phyloP scores from a whole-genome alignment of 2,888 invertebrate species.

The Graphium colonna region DNA sequence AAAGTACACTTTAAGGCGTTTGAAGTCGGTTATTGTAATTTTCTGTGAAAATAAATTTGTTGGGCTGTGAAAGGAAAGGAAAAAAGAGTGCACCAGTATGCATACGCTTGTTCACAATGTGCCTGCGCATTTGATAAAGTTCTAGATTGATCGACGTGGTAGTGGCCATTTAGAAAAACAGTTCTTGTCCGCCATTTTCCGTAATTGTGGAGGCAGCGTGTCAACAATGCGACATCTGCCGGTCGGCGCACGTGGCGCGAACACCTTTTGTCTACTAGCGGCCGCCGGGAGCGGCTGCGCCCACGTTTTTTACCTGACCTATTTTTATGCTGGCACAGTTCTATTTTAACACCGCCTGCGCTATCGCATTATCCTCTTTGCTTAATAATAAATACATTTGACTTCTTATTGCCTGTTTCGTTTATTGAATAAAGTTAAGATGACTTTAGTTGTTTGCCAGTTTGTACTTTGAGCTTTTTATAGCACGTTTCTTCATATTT shows the following conservation, averaged over 20 bases:
- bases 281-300: slow-evolving; percentile 36
- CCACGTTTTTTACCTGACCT: slow-evolving; percentile 62
- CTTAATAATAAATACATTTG: slow-evolving; percentile 5
- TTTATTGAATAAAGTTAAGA: slow-evolving; percentile 2
- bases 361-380: slow-evolving; percentile 18
- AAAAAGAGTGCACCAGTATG: too few relatives aligned
- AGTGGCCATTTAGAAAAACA: too few relatives aligned
- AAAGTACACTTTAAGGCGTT: too few relatives aligned
- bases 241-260: slow-evolving; percentile 56
- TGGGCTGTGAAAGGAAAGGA: too few relatives aligned
- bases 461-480: neutral
- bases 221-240: slow-evolving; percentile 52
- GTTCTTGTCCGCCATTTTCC: too few relatives aligned
- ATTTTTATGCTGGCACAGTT: slow-evolving; percentile 64
- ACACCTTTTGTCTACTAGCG: slow-evolving; percentile 70
- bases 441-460: neutral
- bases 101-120: too few relatives aligned
- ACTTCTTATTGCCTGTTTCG: slow-evolving; percentile 9
- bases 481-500: too few relatives aligned
- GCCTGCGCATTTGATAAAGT: too few relatives aligned
- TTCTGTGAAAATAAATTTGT: too few relatives aligned
- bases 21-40: too few relatives aligned
- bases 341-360: slow-evolving; percentile 40
- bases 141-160: too few relatives aligned
- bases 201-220: too few relatives aligned